Percentiles rank a stretch among this genome's conserved stretches.
Evolutionary conservation across 2,797 vertebrate genomes (phyloP).

Genomic region (Cryptoblepharus egeriae): DNA sequence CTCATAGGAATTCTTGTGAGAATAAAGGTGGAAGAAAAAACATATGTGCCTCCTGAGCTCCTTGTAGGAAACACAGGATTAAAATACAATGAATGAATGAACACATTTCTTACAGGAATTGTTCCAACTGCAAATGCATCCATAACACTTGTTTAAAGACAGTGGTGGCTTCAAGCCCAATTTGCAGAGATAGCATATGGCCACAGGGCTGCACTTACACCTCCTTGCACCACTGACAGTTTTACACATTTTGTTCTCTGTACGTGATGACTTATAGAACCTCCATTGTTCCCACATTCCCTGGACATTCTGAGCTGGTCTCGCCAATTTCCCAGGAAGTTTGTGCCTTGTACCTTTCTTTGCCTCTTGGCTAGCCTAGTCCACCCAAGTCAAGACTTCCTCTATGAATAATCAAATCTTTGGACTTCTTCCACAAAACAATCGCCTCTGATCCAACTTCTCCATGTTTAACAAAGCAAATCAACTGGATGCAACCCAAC

Average conservation of each 20-base stretch:
- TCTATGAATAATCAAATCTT: neutral
- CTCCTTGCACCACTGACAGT: neutral
- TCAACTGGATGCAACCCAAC: slow-evolving; percentile 13
- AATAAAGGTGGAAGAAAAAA: neutral
- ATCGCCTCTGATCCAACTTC: neutral
- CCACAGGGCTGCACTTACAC: neutral
- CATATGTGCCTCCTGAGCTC: neutral
- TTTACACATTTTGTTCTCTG: neutral
- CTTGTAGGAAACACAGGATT: neutral
- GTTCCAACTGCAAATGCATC: neutral
- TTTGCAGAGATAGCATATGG: neutral
- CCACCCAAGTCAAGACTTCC: slow-evolving; percentile 2
- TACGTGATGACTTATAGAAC: neutral
- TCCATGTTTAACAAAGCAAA: slow-evolving; percentile 27
- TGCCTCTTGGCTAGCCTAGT: neutral
- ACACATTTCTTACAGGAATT: neutral
- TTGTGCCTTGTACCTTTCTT: slow-evolving; percentile 1
- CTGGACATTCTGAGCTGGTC: neutral
- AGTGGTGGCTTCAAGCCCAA: neutral
- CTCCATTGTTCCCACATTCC: neutral
- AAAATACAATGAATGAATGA: neutral
- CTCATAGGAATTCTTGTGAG: neutral
- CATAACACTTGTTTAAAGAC: neutral
- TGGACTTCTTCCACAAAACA: slow-evolving; percentile 9
- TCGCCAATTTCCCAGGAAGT: neutral